Base-by-base conservation (phyloP, 2,113 vertebrate species). In the Mus pahari region DNA sequence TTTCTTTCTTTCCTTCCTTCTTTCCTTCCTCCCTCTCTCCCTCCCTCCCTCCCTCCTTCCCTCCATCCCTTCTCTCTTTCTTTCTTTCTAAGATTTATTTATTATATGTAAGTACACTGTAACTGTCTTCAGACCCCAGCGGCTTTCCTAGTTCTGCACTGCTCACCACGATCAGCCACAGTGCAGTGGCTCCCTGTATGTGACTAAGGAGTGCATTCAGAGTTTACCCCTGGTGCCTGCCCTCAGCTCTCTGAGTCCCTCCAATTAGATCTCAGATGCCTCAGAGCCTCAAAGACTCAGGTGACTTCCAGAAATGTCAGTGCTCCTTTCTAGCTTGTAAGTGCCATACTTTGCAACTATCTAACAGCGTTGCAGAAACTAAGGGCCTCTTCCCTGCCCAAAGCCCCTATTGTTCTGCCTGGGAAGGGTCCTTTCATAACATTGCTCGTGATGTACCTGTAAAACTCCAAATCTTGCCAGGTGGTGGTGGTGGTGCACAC, bases 181-280 rank as follows among this genome's bases (percentile, higher is more conserved):
- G 50, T 1, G 3, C 0, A 22, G 7, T 31, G 50, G 55, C 26
- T 53, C 42, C 1, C 16, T 19, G 0, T 12, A 33, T 1, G 0
- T 55, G 79, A 58, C 53, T 64, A 66, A 33, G 50, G 58, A 78
- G 50, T 42, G 17, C 3, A 0, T 42, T 68, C 39, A 26, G 45
- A 60, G 7, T 19, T n/a, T 2, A 3, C 75, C 39, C 62, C 16
- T n/a, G 14, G 48, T 33, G 39, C 66, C 26, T 36, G 39, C 20
- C 4, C 22, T 16, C 1, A 0, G 3, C 2, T 20, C 17, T 39
- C 53, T 0, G 4, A 22, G 11, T 13, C 1, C 5, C 45, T 94
- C 36, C 75, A 87, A n/a, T n/a, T 5, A 91, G 70, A 86, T 64
- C 75, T 81, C 42, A 33, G 64, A 13, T 78, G 86, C 74, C 45